These are phyloP conservation scores for Thunnus maccoyii DNA, from an alignment of 2,113 vertebrate genomes.

Conservation along the genomic window DNA sequence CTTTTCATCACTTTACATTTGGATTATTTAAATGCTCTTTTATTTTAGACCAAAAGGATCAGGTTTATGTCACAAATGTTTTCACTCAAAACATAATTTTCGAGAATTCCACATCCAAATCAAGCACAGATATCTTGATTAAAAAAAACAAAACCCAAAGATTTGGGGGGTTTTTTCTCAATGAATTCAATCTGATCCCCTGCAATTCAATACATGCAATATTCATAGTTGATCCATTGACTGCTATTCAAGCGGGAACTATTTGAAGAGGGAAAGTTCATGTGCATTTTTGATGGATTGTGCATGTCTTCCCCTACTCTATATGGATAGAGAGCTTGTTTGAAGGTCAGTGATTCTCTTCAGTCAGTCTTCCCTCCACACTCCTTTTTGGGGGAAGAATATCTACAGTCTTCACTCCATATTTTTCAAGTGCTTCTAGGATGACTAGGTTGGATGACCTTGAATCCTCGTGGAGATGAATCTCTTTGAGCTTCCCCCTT, in stretches of 20 bases:
- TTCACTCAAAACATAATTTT: constrained; percentile 15
- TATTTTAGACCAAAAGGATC: not conserved
- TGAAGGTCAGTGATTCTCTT: constrained; percentile 86
- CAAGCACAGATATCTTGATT: not conserved
- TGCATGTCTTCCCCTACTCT: constrained; percentile 81
- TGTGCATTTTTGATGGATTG: constrained; percentile 87
- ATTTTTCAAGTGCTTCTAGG: constrained; percentile 77
- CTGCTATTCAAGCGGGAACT: constrained; percentile 83
- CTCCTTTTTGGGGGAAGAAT: constrained; percentile 70
- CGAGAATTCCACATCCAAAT: not conserved
- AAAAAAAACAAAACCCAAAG: too few relatives aligned
- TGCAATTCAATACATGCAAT: constrained; percentile 80
- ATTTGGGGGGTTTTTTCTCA: constrained; percentile 53
- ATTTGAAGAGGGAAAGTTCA: constrained; percentile 86
- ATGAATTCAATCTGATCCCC: constrained; percentile 73
- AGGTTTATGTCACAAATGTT: constrained; percentile 1
- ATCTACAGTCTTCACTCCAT: constrained; percentile 76
- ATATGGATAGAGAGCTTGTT: constrained; percentile 85
- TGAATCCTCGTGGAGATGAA: constrained; percentile 74
- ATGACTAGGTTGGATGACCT: constrained; percentile 83
- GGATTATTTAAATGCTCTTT: not conserved
- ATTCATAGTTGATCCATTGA: constrained; percentile 86
- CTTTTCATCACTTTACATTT: constrained; percentile 41
- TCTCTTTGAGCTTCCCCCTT: constrained; percentile 68
- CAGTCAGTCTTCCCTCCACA: constrained; percentile 69